Percentiles rank a stretch among this genome's conserved stretches.
Conservation (phyloP, 2,888 invertebrate genomes). For the Hyles lineata region DNA sequence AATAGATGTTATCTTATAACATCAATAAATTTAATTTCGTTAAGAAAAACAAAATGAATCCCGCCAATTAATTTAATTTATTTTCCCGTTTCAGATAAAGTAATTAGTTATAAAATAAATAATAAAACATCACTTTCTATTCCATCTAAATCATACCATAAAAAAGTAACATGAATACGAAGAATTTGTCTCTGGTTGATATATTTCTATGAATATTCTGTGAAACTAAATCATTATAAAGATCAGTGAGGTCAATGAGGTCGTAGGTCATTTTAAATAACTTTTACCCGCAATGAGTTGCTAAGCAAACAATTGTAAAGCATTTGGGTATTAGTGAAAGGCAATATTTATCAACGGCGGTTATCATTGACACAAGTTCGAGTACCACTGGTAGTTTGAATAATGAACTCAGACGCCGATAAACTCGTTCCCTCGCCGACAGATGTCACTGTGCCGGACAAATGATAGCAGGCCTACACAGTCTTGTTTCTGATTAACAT, state of each 20-base stretch:
- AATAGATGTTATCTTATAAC: not conserved
- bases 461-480: slow-evolving; percentile 59
- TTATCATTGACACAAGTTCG: slow-evolving; percentile 56
- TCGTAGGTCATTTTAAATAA: not conserved
- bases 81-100: no score
- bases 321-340: slow-evolving; percentile 49
- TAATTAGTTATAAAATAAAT: no score
- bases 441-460: slow-evolving; percentile 71
- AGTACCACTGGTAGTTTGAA: slow-evolving; percentile 63
- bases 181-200: no score
- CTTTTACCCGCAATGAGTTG: not conserved
- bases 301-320: slow-evolving; percentile 33
- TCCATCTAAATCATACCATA: no score
- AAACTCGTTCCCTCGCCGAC: slow-evolving; percentile 70
- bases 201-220: no score
- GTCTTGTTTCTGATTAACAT: slow-evolving; percentile 29
- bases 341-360: slow-evolving; percentile 50
- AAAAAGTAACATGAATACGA: no score
- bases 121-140: no score
- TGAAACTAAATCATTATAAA: not conserved
- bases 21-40: not conserved
- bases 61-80: no score
- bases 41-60: not conserved
- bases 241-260: not conserved
- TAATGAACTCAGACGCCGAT: slow-evolving; percentile 67